A percentile compares a stretch with the other conserved stretches of the same genome.
Evolutionary conservation across 2,888 invertebrate genomes (phyloP).

Genomic region (Caenorhabditis sp.): DNA sequence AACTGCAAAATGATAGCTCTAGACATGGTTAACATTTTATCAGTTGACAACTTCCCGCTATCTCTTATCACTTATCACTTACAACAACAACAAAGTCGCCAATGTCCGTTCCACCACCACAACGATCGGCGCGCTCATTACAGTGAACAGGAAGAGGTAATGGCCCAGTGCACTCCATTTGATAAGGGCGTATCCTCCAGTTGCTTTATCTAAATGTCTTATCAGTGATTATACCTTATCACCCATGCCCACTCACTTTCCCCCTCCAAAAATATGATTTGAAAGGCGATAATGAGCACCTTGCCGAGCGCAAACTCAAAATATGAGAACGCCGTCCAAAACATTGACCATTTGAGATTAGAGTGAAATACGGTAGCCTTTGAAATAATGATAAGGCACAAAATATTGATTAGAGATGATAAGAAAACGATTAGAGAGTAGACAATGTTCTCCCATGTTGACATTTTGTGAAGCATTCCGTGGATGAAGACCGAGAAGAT

Average conservation of each 20-base stretch:
- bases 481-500: conserved; percentile 38
- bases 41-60: conserved; percentile 2
- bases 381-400: conserved; percentile 24
- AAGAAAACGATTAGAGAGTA: conserved; percentile 25
- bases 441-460: conserved; percentile 9
- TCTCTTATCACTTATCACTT: conserved; percentile 21
- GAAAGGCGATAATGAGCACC: conserved; percentile 35
- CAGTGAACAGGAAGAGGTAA: conserved; percentile 47
- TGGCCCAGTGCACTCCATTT: conserved; percentile 34
- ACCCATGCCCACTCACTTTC: conserved; percentile 31
- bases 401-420: conserved; percentile 14
- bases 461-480: conserved; percentile 36
- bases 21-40: too few relatives aligned
- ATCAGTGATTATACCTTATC: too few relatives aligned
- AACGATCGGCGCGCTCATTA: conserved; percentile 38
- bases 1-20: too few relatives aligned
- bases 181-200: conserved; percentile 15
- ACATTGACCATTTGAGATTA: conserved; percentile 37
- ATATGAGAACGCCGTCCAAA: conserved; percentile 35
- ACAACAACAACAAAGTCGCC: conserved; percentile 47
- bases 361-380: conserved; percentile 35
- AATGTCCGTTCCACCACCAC: conserved; percentile 37
- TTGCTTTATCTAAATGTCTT: conserved; percentile 11
- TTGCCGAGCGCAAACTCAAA: conserved; percentile 45
- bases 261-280: conserved; percentile 19